Evolutionary conservation across 2,888 invertebrate species (phyloP), one percentile per base, ranked within the genome.

Genomic region (Drosophila helvetica): DNA sequence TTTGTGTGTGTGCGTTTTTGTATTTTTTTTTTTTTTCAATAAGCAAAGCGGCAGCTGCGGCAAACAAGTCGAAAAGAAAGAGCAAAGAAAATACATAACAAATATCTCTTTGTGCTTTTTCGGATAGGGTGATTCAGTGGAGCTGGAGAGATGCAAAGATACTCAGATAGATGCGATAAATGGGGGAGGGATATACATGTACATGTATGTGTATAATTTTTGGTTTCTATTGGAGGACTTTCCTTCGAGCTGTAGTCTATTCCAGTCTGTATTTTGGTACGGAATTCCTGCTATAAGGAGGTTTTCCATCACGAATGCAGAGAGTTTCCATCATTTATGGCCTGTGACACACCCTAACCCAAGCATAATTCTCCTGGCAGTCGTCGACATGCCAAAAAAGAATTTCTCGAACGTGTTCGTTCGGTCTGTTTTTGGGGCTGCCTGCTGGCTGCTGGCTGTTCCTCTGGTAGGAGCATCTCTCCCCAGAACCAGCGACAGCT

Each of bases 401-500:
- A 67, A 69, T 70, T 70, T 60, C 38, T 70, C 47, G 70, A 62
- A 54, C 53, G 33, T 69, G 70, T 61, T 69, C 51, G 54, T 61
- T 70, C 42, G 54, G 51, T 62, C 52, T 58, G 52, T 47, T 56
- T 51, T 25, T 62, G 66, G 22, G 48, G 22, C 30, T 64, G 50
- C 60, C 30, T 38, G 18, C 53, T 51, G 27, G 15, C 30, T 38
- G 18, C 53, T 51, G 27, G 15, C n/a, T 66, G 58, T 60, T 43
- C 64, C 64, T 66, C 42, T 47, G 48, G 50, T 57, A 50, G 43
- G 30, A 45, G 61, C 67, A 54, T 58, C 47, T 64, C 50, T 64
- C 30, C 33, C 55, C 30, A 68, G 61, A 51, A 47, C 58, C 60
- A 64, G 73, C 77, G 78, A 74, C 81, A 81, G 86, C 81, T 81